Evolutionary conservation across 2,888 invertebrate species (phyloP).

Genomic region (Oscheius myriophilus): DNA sequence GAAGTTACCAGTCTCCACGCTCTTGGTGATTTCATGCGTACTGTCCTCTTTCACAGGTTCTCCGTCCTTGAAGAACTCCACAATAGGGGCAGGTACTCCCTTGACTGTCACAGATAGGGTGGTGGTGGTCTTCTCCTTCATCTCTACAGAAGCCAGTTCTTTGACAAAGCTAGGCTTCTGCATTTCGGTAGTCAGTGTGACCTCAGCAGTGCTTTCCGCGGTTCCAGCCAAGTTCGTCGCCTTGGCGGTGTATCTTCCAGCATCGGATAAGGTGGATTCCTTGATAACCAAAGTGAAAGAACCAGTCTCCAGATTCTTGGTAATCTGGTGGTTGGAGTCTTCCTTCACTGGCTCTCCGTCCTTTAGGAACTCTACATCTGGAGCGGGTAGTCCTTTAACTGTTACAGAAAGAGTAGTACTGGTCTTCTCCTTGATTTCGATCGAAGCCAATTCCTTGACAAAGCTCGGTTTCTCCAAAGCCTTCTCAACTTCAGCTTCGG

Average conservation of each 20-base stretch:
- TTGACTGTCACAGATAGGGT: constrained; percentile 53
- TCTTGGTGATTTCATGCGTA: constrained; percentile 70
- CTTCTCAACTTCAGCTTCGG: constrained; percentile 43
- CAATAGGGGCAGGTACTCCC: constrained; percentile 76
- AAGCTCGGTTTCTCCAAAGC: constrained; percentile 38
- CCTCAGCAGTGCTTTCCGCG: constrained; percentile 47
- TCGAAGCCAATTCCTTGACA: constrained; percentile 69
- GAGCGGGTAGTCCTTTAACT: constrained; percentile 74
- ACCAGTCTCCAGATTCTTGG: constrained; percentile 76
- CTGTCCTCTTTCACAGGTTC: constrained; percentile 71
- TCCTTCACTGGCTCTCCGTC: constrained; percentile 74
- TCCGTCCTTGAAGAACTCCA: constrained; percentile 90
- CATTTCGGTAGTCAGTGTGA: constrained; percentile 37
- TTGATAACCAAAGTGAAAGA: constrained; percentile 47
- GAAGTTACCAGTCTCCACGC: constrained; percentile 76
- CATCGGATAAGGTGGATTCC: constrained; percentile 44
- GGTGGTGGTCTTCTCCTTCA: constrained; percentile 51
- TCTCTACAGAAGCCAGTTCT: constrained; percentile 44
- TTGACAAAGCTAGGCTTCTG: constrained; percentile 49
- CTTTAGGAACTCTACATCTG: constrained; percentile 91
- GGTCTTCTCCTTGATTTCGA: constrained; percentile 80
- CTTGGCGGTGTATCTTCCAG: constrained; percentile 54
- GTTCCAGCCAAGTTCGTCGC: constrained; percentile 52
- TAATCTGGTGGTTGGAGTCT: constrained; percentile 73
- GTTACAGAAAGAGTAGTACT: constrained; percentile 72